phyloP scores from a whole-genome alignment of 2,113 vertebrate species.

The Pongo pygmaeus region DNA sequence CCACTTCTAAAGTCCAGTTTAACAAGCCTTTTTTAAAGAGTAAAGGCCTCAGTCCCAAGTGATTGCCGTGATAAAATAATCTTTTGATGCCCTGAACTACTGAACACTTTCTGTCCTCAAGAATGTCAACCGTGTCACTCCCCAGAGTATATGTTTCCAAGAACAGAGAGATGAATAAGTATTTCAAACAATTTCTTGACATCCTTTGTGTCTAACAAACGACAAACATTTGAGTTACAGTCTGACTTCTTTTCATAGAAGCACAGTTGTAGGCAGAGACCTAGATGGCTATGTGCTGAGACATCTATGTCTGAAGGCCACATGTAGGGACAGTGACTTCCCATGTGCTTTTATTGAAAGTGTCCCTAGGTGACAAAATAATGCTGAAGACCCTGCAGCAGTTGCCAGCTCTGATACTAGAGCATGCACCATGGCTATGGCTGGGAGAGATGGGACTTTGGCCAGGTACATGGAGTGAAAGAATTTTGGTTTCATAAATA shows the following conservation, averaged over 20 bases:
- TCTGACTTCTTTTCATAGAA: background rate
- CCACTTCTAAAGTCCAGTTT: background rate
- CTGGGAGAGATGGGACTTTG: background rate
- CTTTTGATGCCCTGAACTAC: background rate
- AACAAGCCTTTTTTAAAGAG: background rate
- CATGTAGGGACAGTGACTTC: rapidly evolving
- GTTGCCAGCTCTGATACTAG: background rate
- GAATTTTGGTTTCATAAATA: background rate
- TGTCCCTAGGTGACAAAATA: too few species aligned
- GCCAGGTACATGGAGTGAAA: background rate
- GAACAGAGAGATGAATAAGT: background rate
- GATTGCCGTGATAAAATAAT: too few species aligned
- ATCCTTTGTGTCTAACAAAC: background rate
- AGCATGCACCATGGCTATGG: background rate
- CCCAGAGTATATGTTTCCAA: background rate
- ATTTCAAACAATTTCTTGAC: background rate
- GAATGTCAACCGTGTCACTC: background rate
- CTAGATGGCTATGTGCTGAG: rapidly evolving
- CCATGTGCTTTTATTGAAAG: background rate
- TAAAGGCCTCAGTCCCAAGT: background rate
- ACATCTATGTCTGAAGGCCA: background rate
- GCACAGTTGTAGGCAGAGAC: background rate
- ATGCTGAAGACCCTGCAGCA: background rate
- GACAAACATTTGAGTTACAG: background rate
- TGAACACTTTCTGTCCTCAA: background rate